Conservation (phyloP, 2,797 vertebrate genomes). For the Paguma larvata region DNA sequence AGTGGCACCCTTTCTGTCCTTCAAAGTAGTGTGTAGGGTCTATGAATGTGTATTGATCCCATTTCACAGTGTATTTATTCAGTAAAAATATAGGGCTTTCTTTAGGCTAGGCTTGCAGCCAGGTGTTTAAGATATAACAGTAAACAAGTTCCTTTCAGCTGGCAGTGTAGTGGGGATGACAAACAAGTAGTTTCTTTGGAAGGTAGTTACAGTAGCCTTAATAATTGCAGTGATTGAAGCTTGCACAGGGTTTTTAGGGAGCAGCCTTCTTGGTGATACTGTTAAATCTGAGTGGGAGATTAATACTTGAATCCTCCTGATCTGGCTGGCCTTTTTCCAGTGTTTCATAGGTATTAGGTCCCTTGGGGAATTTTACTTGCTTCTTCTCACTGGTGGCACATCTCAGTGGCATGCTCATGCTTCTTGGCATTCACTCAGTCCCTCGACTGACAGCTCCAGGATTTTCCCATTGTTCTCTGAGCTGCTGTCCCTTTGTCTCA, state of each 20-base stretch:
- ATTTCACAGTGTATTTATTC: constrained; percentile 15
- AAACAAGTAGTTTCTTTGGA: background rate
- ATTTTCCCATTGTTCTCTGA: background rate
- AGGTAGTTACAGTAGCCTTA: background rate
- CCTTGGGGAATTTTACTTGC: background rate
- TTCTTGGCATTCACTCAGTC: background rate
- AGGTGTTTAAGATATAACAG: background rate
- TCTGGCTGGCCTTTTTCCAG: background rate
- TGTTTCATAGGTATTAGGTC: background rate
- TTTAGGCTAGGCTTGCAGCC: background rate
- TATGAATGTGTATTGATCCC: background rate
- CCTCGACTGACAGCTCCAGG: background rate
- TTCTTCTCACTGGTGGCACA: background rate
- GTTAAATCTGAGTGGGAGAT: constrained; percentile 8
- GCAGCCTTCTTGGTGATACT: background rate
- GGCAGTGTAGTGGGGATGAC: background rate
- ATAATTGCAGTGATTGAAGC: background rate
- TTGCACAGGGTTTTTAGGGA: background rate
- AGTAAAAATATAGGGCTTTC: background rate
- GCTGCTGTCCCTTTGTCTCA: background rate
- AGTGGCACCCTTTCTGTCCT: background rate
- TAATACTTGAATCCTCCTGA: background rate
- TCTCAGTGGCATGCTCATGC: background rate
- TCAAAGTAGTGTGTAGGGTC: background rate
- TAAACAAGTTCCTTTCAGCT: background rate